These are phyloP conservation scores for Temnopleurus reevesii DNA, from an alignment of 53 echinoderm and acorn worm genomes.

Conservation along the genomic window DNA sequence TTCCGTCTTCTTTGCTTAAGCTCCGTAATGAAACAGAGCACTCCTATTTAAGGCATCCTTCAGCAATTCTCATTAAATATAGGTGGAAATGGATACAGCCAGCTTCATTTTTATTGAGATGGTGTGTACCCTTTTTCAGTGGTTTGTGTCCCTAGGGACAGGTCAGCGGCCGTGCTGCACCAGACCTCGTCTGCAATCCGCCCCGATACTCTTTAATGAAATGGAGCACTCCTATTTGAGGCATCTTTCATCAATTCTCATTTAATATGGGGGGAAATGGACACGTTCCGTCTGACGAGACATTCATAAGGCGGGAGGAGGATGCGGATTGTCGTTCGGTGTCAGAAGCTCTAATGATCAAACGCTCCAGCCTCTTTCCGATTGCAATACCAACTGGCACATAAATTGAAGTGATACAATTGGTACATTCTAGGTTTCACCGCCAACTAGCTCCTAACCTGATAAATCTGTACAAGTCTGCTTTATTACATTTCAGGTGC, in stretches of 20 bases:
- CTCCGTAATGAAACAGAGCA: background rate
- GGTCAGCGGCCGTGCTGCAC: background rate
- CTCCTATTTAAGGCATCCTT: slow-evolving; percentile 11
- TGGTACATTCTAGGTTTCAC: no score
- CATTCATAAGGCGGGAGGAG: background rate
- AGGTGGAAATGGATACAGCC: slow-evolving; percentile 12
- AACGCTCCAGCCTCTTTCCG: background rate
- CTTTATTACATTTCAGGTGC: no score
- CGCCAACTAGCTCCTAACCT: no score
- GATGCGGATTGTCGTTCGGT: background rate
- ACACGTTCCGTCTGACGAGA: background rate
- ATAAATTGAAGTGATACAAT: background rate
- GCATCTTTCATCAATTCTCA: slow-evolving; percentile 30
- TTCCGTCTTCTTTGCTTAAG: no score
- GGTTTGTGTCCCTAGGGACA: background rate
- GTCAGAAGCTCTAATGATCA: background rate
- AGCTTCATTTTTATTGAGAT: no score
- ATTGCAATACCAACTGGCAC: background rate
- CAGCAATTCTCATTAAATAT: slow-evolving; percentile 26
- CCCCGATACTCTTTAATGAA: background rate
- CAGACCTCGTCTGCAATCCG: background rate
- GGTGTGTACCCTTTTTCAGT: no score
- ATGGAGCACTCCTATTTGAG: background rate
- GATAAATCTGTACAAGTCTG: no score
- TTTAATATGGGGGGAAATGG: slow-evolving; percentile 20